Evolutionary conservation across 2,888 invertebrate species (phyloP), one percentile per base, ranked within the genome.

Genomic region (Hyalella azteca): DNA sequence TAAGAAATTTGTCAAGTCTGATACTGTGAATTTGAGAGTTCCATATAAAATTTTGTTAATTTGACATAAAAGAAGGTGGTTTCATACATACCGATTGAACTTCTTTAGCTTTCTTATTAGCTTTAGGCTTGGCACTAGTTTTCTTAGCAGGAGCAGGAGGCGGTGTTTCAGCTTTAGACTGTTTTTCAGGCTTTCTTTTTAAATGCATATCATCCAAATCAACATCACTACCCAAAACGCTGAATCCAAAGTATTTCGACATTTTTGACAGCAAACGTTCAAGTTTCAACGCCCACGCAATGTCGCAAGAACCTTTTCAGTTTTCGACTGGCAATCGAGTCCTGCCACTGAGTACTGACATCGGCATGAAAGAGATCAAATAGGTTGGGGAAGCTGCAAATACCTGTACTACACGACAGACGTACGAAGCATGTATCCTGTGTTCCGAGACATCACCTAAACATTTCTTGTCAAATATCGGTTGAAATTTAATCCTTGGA

Each of bases 151-250:
- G 75, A 22, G 45, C 41, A 40, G 40, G 40, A 45, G 40, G 26
- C 0, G 45, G 40, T 54, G 54, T 54, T 19, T 13, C 75, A 19
- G 32, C 22, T 39, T 75, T 45, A n/a, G 40, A 26, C n/a, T 45
- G 40, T 7, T 75, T 75, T 0, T 75, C 41, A 75, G n/a, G n/a
- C n/a, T 75, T 75, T n/a, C 32, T 41, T 26, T 41, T 45, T 22
- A 39, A 19, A 5, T 29, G 5, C 75, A 75, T 75, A 29, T 75
- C 75, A 19, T 75, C 75, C 26, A 75, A 32, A 39, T 75, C 75
- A 45, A 75, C 75, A 75, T 75, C 75, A 75, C 29, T 75, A 9
- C 45, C 45, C 75, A 75, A 45, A 26, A 45, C 75, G 29, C 75
- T 75, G 26, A 75, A 75, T 1, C 45, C 45, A 45, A 75, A 75